Evolutionary conservation across 2,113 vertebrate genomes (phyloP), one percentile per base, ranked within the genome.

Genomic region (Colius striatus): DNA sequence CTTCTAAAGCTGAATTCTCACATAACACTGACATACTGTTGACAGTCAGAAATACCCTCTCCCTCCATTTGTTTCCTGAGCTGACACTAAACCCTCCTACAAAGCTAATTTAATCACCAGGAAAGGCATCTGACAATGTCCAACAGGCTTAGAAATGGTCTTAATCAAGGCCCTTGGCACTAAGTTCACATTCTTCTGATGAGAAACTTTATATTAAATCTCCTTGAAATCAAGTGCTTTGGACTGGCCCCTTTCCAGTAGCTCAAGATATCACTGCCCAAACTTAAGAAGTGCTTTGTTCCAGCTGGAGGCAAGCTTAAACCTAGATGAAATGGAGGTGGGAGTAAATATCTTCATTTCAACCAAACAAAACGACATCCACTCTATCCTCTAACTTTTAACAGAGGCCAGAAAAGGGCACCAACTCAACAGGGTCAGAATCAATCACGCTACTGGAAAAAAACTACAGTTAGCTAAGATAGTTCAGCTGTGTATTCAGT

Each of bases 91-190:
- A 76, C 71, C 73, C 95, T 87, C 79, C 81, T 83, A 92, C 79
- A 94, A 63, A 96, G 85, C 90, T 94, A 96, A 96, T 95, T 93
- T 92, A 91, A 94, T 85, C 58, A 57, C 48, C 61, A 90, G 32
- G 32, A 96, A 94, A 82, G 73, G 92, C 84, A 96, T 91, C 74
- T 95, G 89, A 96, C 93, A 95, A 78, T n/a, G 93, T 92, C 76
- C 84, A 90, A 75, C 45, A 68, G 85, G 70, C 87, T 88, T 84
- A 86, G 68, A 91, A 93, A 73, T 85, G 47, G 92, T 80, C 83
- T 94, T 95, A 90, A 94, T 92, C 91, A 84, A 76, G 92, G 92
- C 72, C 86, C 92, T 75, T 97, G 94, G 90, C 80, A 94, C 32
- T 73, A 92, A 79, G 70, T 89, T 93, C 88, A 92, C 88, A 91